Evolutionary conservation across 2,797 vertebrate genomes (phyloP).

Genomic region (Pempheris klunzingeri): DNA sequence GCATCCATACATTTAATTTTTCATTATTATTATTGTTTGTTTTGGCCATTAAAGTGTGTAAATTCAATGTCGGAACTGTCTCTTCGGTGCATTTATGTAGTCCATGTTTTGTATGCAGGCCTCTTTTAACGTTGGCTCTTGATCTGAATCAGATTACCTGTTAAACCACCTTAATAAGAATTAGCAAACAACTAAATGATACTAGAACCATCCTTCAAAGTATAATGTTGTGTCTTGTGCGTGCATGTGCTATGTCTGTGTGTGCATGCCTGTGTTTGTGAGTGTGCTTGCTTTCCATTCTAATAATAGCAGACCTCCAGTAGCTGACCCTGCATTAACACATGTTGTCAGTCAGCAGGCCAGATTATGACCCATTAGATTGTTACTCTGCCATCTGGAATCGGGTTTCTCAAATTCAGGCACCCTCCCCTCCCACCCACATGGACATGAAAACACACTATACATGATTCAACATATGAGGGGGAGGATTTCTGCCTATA

Average conservation of each 20-base stretch:
- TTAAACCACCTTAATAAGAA: not conserved
- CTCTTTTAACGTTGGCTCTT: not conserved
- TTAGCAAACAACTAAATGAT: not conserved
- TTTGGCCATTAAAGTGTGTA: not conserved
- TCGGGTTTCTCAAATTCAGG: slow-evolving; percentile 55
- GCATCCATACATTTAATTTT: not conserved
- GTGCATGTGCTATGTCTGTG: not conserved
- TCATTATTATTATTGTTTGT: not conserved
- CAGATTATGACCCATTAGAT: slow-evolving; percentile 72
- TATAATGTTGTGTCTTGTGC: not conserved
- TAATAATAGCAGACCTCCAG: slow-evolving; percentile 66
- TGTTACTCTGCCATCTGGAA: slow-evolving; percentile 70
- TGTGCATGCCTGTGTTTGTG: slow-evolving; percentile 1
- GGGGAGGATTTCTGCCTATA: not conserved
- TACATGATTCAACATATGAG: not conserved
- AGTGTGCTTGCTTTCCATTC: slow-evolving; percentile 18
- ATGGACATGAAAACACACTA: not conserved
- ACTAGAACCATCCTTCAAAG: not conserved
- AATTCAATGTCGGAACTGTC: not conserved
- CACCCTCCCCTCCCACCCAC: not conserved
- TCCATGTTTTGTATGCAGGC: not conserved
- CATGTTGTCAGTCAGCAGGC: slow-evolving; percentile 76
- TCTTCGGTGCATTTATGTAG: not conserved
- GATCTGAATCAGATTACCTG: not conserved
- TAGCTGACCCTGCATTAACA: slow-evolving; percentile 58